Conservation (phyloP, 1,140 invertebrate genomes). For the Chrysopa pallens region DNA sequence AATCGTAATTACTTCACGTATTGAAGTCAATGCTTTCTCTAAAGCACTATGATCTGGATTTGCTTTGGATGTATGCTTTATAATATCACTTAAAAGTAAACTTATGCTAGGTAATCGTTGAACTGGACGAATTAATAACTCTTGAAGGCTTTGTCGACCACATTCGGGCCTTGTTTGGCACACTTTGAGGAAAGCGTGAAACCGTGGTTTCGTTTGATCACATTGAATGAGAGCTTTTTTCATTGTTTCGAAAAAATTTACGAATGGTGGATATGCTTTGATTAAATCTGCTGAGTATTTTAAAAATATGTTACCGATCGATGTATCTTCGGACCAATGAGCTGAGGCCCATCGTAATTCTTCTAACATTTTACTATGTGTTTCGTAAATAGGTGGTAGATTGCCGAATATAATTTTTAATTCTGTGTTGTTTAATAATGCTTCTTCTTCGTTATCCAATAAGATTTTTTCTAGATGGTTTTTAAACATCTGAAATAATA, state of each 20-base stretch:
- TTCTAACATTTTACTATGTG: constrained; percentile 71
- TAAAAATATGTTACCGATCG: constrained; percentile 67
- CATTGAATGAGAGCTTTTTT: constrained; percentile 82
- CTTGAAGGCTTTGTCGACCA: constrained; percentile 82
- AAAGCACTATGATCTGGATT: constrained; percentile 74
- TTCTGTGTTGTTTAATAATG: constrained; percentile 80
- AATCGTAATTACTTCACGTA: constrained; percentile 86
- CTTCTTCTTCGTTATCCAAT: constrained; percentile 36
- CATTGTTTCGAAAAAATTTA: constrained; percentile 94
- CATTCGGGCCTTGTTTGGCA: constrained; percentile 85
- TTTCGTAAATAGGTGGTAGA: constrained; percentile 81
- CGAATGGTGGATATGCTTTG: constrained; percentile 91
- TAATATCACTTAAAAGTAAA: constrained; percentile 81
- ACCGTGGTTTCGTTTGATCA: constrained; percentile 80
- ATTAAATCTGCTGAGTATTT: constrained; percentile 64
- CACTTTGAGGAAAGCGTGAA: constrained; percentile 96
- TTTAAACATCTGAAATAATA: constrained; percentile 67
- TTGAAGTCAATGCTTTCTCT: constrained; percentile 64
- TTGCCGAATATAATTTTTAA: constrained; percentile 93
- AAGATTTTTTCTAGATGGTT: constrained; percentile 68
- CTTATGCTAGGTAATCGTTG: constrained; percentile 91
- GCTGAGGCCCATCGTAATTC: constrained; percentile 49
- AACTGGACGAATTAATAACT: constrained; percentile 89
- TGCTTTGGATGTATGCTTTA: constrained; percentile 73
- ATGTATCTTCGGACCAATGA: constrained; percentile 57